Base-by-base conservation (phyloP, 1,140 invertebrate species). In the Atopsyche davidsoni region DNA sequence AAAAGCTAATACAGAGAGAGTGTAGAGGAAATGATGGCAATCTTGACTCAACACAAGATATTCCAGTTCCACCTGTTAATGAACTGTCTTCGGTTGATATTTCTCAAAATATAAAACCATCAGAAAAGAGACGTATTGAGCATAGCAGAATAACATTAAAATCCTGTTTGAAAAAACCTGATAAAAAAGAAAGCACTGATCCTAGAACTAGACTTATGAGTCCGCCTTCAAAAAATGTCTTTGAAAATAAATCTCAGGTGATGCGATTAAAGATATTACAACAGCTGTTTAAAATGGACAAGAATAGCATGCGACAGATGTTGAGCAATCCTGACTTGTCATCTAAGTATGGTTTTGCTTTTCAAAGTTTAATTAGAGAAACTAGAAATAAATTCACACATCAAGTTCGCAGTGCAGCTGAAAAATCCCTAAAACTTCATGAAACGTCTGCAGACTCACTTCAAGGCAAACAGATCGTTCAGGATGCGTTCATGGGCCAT, bases 241-340 rank as follows among this genome's bases (percentile, higher is more conserved):
- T 21, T 43, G 32, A 51, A 34, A 36, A 24, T 4, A 54, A 58
- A 40, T 54, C 51, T 17, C 51, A 58, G 44, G 17, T 51, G n/a
- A 38, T 53, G 40, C 51, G 51, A 14, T 40, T 39, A 35, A 58
- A 58, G 18, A 58, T 58, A 42, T 40, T 58, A 7, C 24, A 58
- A n/a, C 51, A 58, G 34, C 24, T 58, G 19, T 58, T 58, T 25
- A 53, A 47, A 43, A 21, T 58, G 34, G 43, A 54, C 39, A 58
- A 51, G 21, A 35, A 53, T 21, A 51, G 45, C n/a, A 21, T 58
- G 17, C 25, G 47, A 48, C 31, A 51, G 16, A 23, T 58, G 25
- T 19, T 54, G 4, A 58, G 34, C 10, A 17, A 53, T 25, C 56
- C 51, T 6, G 51, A 50, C 13, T 44, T 35, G 1, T 51, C 46